phyloP scores from a whole-genome alignment of 2,113 vertebrate species.

The Electrona antarctica region DNA sequence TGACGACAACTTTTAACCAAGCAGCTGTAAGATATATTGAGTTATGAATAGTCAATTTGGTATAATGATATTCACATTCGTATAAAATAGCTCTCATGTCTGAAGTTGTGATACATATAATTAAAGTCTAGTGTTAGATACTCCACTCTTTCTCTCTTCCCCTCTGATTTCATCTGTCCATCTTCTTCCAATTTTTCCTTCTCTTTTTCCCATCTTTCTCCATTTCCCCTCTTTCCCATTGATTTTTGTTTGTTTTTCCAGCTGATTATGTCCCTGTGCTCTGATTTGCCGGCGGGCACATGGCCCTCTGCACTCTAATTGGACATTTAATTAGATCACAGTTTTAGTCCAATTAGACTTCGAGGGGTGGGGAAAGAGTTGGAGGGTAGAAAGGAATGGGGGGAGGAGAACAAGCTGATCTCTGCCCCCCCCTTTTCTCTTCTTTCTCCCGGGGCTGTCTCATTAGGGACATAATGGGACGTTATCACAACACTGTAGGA shows the following conservation, averaged over 20 bases:
- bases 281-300: conserved; percentile 79
- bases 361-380: conserved; percentile 62
- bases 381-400: conserved; percentile 43
- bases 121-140: conserved; percentile 3
- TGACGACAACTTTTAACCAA: no score
- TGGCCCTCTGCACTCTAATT: conserved; percentile 83
- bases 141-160: conserved; percentile 1
- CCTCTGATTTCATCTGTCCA: conserved; percentile 38
- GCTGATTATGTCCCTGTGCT: conserved; percentile 81
- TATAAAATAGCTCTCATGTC: conserved; percentile 7
- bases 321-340: conserved; percentile 87
- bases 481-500: conserved; percentile 60
- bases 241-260: conserved; percentile 85
- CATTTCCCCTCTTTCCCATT: conserved; percentile 63
- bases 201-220: conserved; percentile 53
- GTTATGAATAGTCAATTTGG: conserved; percentile 1
- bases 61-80: neutral
- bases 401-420: conserved; percentile 66
- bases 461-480: conserved; percentile 75
- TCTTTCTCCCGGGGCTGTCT: conserved; percentile 63
- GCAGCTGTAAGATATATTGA: neutral
- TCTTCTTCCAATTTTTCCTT: conserved; percentile 42
- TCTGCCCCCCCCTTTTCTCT: conserved; percentile 27
- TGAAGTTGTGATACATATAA: neutral
- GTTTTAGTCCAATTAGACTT: conserved; percentile 84